Percentiles rank a stretch among this genome's conserved stretches.
Evolutionary conservation across 1,140 invertebrate genomes (phyloP).

Genomic region (Stegodyphus dumicola): DNA sequence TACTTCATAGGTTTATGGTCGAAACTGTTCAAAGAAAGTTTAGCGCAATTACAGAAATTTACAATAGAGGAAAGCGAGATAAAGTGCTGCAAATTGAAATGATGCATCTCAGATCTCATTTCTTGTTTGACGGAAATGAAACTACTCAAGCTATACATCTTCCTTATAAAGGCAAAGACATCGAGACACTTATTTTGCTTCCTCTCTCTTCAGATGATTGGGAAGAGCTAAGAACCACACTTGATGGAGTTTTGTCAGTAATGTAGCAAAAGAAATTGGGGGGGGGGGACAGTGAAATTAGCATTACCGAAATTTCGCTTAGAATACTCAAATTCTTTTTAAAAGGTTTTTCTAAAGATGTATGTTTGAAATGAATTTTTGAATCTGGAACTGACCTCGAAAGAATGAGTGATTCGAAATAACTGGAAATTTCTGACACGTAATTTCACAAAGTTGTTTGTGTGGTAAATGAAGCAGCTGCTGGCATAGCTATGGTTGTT

Average conservation of each 20-base stretch:
- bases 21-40: slow-evolving; percentile 75
- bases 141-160: slow-evolving; percentile 66
- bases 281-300: background rate
- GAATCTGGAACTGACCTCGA: slow-evolving; percentile 73
- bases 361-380: slow-evolving; percentile 81
- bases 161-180: slow-evolving; percentile 74
- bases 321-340: slow-evolving; percentile 75
- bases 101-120: slow-evolving; percentile 35
- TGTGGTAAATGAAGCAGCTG: slow-evolving; percentile 78
- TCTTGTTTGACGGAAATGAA: slow-evolving; percentile 9
- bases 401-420: slow-evolving; percentile 72
- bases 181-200: slow-evolving; percentile 67
- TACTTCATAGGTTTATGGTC: slow-evolving; percentile 85
- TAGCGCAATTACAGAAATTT: slow-evolving; percentile 68
- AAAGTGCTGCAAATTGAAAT: background rate
- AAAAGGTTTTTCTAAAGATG: slow-evolving; percentile 72
- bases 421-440: slow-evolving; percentile 67
- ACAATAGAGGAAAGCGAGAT: slow-evolving; percentile 72
- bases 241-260: background rate
- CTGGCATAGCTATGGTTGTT: slow-evolving; percentile 70
- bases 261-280: background rate
- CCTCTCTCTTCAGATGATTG: slow-evolving; percentile 51
- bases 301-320: slow-evolving; percentile 78
- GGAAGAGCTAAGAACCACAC: background rate
- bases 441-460: slow-evolving; percentile 72